Percentiles rank a stretch among this genome's conserved stretches.
Conservation (phyloP, 2,888 invertebrate species). For the Agrochola lychnidis region DNA sequence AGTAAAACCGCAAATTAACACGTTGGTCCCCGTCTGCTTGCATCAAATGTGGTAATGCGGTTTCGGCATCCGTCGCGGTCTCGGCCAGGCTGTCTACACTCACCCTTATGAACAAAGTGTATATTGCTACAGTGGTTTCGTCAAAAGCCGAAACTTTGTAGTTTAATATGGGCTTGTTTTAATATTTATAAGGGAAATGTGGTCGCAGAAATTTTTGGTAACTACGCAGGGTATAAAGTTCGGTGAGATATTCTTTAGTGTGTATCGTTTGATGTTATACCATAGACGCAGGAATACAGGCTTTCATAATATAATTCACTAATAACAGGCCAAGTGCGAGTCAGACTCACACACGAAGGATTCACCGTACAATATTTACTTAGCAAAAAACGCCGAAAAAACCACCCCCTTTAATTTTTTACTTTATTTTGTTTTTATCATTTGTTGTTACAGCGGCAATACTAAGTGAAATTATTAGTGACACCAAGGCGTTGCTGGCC, state of each 20-base stretch:
- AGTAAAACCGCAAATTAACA: slow-evolving; percentile 43
- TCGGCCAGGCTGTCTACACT: slow-evolving; percentile 19
- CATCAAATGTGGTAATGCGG: slow-evolving; percentile 38
- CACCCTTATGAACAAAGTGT: slow-evolving; percentile 46
- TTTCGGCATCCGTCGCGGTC: slow-evolving; percentile 29
- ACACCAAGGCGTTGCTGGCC: too few relatives aligned
- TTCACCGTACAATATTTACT: too few relatives aligned
- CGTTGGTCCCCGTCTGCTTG: slow-evolving; percentile 20
- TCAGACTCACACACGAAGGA: too few relatives aligned
- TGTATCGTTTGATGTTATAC: background rate
- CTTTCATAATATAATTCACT: too few relatives aligned
- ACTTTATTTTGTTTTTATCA: too few relatives aligned
- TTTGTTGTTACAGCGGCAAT: too few relatives aligned
- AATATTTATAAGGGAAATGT: slow-evolving; percentile 54
- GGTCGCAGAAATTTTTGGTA: slow-evolving; percentile 45
- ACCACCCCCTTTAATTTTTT: too few relatives aligned
- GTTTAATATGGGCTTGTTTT: slow-evolving; percentile 58
- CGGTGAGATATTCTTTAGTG: slow-evolving; percentile 20
- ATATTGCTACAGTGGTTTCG: slow-evolving; percentile 54
- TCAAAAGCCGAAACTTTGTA: slow-evolving; percentile 62
- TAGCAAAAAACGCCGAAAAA: too few relatives aligned
- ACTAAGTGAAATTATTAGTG: too few relatives aligned
- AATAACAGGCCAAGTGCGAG: too few relatives aligned
- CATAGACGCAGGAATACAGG: too few relatives aligned
- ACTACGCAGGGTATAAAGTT: slow-evolving; percentile 8